Conservation (phyloP, 2,888 invertebrate species). For the Drosophila mettleri region DNA sequence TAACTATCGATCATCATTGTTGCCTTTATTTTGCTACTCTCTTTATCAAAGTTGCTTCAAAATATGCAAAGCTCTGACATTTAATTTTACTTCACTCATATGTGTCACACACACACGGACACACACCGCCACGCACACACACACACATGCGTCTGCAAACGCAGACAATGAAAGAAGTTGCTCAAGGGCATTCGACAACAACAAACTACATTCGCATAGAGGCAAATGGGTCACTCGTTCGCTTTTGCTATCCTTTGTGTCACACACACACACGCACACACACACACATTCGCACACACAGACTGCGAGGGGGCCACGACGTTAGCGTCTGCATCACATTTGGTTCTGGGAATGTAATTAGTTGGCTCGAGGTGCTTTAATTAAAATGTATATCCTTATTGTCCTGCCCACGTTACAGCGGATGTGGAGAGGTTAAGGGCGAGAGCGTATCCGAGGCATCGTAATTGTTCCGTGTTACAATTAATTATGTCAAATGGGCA, state of each 20-base stretch:
- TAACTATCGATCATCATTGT: neutral
- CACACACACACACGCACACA: slow-evolving; percentile 8
- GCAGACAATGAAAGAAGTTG: slow-evolving; percentile 16
- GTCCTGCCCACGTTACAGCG: slow-evolving; percentile 45
- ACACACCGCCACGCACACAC: slow-evolving; percentile 2
- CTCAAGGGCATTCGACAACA: slow-evolving; percentile 45
- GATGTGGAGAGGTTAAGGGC: neutral
- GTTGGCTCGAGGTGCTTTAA: slow-evolving; percentile 79
- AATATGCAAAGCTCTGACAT: slow-evolving; percentile 23
- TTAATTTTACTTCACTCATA: slow-evolving; percentile 17
- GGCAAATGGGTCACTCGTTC: slow-evolving; percentile 36
- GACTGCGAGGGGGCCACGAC: neutral
- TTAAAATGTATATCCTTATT: slow-evolving; percentile 79
- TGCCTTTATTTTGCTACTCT: neutral
- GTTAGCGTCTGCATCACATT: slow-evolving; percentile 35
- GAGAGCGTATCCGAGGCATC: slow-evolving; percentile 21
- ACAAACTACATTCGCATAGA: slow-evolving; percentile 16
- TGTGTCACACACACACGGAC: slow-evolving; percentile 4
- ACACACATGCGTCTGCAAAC: neutral
- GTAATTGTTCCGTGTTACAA: slow-evolving; percentile 79
- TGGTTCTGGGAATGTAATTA: slow-evolving; percentile 69
- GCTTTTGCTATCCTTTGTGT: slow-evolving; percentile 34
- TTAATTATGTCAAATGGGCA: slow-evolving; percentile 77
- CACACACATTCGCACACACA: neutral
- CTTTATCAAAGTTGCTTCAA: neutral